Base-by-base conservation (phyloP, 1,140 invertebrate genomes). In the Trichogramma pretiosum region DNA sequence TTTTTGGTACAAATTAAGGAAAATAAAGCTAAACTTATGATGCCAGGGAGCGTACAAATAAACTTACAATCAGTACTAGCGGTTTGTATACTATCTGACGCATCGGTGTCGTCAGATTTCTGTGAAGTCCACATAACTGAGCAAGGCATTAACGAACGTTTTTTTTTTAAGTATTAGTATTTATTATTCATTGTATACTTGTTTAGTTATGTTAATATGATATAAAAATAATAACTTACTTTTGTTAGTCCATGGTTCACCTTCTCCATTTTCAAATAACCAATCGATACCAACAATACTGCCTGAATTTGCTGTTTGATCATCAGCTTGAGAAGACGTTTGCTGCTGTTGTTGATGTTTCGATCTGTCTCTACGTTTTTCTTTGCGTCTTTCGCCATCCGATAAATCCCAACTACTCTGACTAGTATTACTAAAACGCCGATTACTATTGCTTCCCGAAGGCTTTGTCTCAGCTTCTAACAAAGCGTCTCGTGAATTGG, bases 211-310 rank as follows among this genome's bases (percentile, higher is more conserved):
- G n/a, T n/a, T n/a, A n/a, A n/a, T n/a, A n/a, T n/a, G n/a, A n/a
- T n/a, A n/a, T n/a, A n/a, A n/a, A n/a, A n/a, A 11, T 7, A 28
- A 11, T 28, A 35, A 56, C 60, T 68, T 59, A 64, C 72, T 70
- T 66, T 76, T 75, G 56, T 67, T 75, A 18, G 61, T 46, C 65
- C 68, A 69, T 30, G 63, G 54, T 26, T 70, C 68, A 32, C 63
- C 56, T 7, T 54, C 50, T 5, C 66, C 67, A 35, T 73, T 67
- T 19, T 74, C 74, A 53, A 77, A 78, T 1, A 78, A 60, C 70
- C 73, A 74, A 52, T 75, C 67, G 21, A 78, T 64, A 7, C 74
- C 76, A 36, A 72, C 70, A 14, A 71, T 55, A 32, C 67, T 71
- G 22, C 63, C 67, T 0, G 61, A 53, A 37, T 66, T 68, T 3